Evolutionary conservation across 1,140 invertebrate species (phyloP).

Genomic region (Drosophila sproati): DNA sequence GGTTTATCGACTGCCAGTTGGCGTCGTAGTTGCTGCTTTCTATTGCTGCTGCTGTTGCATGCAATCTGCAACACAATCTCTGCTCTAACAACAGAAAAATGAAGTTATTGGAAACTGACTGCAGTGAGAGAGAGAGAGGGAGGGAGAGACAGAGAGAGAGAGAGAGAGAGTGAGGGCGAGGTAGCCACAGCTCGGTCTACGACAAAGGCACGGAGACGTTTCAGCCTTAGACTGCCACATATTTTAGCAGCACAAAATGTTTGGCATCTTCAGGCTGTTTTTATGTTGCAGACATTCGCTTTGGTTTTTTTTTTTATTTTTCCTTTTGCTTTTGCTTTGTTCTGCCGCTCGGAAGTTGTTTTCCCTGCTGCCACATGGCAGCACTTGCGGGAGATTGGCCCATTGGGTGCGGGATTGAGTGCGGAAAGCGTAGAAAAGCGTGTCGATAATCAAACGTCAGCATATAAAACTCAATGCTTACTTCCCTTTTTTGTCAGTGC

Average conservation of each 20-base stretch:
- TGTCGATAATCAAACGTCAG: slow-evolving; percentile 82
- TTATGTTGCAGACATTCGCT: slow-evolving; percentile 40
- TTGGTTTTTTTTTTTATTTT: slow-evolving; percentile 21
- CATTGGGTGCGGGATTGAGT: slow-evolving; percentile 26
- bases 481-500: slow-evolving; percentile 42
- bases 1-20: slow-evolving; percentile 38
- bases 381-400: slow-evolving; percentile 51
- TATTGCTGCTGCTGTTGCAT: slow-evolving; percentile 37
- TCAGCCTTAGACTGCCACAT: slow-evolving; percentile 31
- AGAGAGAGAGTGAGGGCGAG: slow-evolving; percentile 1
- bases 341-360: slow-evolving; percentile 47
- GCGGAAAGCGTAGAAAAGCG: slow-evolving; percentile 45
- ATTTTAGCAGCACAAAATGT: slow-evolving; percentile 68
- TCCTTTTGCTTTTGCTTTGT: slow-evolving; percentile 16
- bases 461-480: slow-evolving; percentile 76
- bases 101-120: slow-evolving; percentile 82
- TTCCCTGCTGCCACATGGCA: slow-evolving; percentile 54
- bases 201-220: background rate
- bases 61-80: slow-evolving; percentile 76
- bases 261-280: slow-evolving; percentile 76
- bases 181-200: slow-evolving; percentile 68
- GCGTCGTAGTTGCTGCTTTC: slow-evolving; percentile 9
- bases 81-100: slow-evolving; percentile 80
- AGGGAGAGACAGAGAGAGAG: too few relatives aligned
- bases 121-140: background rate